Evolutionary conservation across 1,140 invertebrate genomes (phyloP), one percentile per base, ranked within the genome.

Genomic region (Plodia interpunctella): DNA sequence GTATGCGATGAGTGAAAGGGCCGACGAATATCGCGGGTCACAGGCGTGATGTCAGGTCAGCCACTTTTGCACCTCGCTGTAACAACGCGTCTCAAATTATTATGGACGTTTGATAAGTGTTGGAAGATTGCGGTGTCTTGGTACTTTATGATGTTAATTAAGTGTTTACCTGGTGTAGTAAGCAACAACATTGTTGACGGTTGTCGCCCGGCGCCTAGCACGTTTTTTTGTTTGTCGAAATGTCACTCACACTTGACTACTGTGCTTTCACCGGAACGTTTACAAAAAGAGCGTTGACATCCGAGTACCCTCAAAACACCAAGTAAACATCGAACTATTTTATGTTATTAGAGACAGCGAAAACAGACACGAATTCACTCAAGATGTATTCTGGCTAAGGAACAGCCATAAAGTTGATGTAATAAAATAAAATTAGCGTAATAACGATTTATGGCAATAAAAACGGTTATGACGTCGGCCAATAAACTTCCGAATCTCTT

Each of bases 11-110:
- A 57, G 66, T 50, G 78, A 88, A 49, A 53, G 78, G 61, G 80
- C 83, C 53, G 72, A 15, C 35, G 56, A 57, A 59, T 61, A 60
- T 61, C 63, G 64, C 79, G 84, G 89, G 89, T 90, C 88, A 88
- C 78, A 83, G 76, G 84, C 90, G 90, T 90, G 90, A 90, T 88
- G 82, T 87, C 80, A 87, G 90, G 90, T 90, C 87, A 90, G 88
- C 79, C 81, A 89, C 87, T 90, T 90, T 90, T 90, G 87, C 87
- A 90, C 89, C 87, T 89, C 85, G 76, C 79, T 74, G 79, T 87
- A 90, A 88, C 89, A 88, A 89, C 88, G 87, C 87, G 84, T 88
- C 83, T 90, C 86, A 90, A 90, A 90, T 90, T 90, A 87, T 90
- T 90, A 89, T 89, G 83, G 87, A 88, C 86, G 83, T 83, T 85